Percentiles rank a stretch among this genome's conserved stretches.
phyloP scores from a whole-genome alignment of 2,888 invertebrate genomes.

The Nineta flava region DNA sequence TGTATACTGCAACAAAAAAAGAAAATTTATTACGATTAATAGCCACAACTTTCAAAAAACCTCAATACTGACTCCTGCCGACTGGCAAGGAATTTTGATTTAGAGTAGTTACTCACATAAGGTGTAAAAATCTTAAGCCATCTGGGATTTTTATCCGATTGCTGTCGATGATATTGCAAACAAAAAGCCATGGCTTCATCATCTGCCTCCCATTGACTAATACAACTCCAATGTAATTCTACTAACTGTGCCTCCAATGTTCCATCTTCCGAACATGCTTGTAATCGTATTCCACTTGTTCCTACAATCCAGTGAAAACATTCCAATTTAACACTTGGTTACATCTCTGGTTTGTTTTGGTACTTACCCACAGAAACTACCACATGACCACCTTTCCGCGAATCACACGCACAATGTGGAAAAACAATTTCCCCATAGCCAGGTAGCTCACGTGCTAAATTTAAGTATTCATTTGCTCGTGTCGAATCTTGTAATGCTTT shows the following conservation, averaged over 20 bases:
- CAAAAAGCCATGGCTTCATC: constrained; percentile 86
- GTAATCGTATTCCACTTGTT: constrained; percentile 51
- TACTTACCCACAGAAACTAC: constrained; percentile 50
- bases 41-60: neutral
- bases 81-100: neutral
- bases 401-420: constrained; percentile 88
- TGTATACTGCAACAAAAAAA: constrained; percentile 51
- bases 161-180: constrained; percentile 64
- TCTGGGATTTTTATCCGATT: constrained; percentile 56
- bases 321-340: too few species aligned
- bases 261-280: constrained; percentile 73
- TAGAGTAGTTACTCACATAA: constrained; percentile 48
- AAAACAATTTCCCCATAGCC: constrained; percentile 91
- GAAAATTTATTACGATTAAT: constrained; percentile 2
- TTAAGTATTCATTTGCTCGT: constrained; percentile 73
- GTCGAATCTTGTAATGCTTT: constrained; percentile 88
- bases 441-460: constrained; percentile 66
- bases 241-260: constrained; percentile 62
- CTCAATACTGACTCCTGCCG: neutral
- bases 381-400: constrained; percentile 76
- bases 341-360: neutral
- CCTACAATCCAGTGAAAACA: constrained; percentile 26
- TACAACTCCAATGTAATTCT: constrained; percentile 68
- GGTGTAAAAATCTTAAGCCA: constrained; percentile 79
- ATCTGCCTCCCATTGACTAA: constrained; percentile 76